These are phyloP conservation scores for Strigamia crassipes DNA, from an alignment of 2,888 invertebrate species.

Conservation along the genomic window DNA sequence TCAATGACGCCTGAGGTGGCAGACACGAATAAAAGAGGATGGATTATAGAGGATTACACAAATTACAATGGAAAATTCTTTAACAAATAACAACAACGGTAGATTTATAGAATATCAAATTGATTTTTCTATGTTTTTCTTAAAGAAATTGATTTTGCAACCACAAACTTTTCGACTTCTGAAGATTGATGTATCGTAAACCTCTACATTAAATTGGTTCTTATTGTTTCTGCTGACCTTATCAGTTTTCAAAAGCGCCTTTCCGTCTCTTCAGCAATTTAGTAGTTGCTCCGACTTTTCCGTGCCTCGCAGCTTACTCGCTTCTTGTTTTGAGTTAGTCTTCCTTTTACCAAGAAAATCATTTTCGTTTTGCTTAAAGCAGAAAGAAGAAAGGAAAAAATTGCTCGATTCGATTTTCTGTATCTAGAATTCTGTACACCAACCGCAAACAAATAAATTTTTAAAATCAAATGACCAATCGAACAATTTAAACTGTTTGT, in stretches of 20 bases:
- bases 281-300: not conserved
- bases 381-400: not conserved
- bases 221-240: not conserved
- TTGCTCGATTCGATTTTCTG: not conserved
- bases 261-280: not conserved
- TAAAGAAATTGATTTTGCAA: too few relatives aligned
- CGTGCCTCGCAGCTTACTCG: not conserved
- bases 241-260: slow-evolving; percentile 3
- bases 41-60: not conserved
- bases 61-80: not conserved
- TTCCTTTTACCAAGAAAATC: not conserved
- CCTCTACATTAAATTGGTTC: too few relatives aligned
- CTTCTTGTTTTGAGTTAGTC: not conserved
- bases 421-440: not conserved
- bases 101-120: too few relatives aligned
- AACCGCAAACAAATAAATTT: not conserved
- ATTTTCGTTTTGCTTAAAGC: not conserved
- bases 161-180: too few relatives aligned
- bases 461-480: not conserved
- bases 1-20: not conserved
- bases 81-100: not conserved
- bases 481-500: not conserved
- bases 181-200: too few relatives aligned
- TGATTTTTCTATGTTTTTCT: too few relatives aligned
- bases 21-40: not conserved